phyloP scores from a whole-genome alignment of 2,888 invertebrate genomes.

The Lasius fuliginosus region DNA sequence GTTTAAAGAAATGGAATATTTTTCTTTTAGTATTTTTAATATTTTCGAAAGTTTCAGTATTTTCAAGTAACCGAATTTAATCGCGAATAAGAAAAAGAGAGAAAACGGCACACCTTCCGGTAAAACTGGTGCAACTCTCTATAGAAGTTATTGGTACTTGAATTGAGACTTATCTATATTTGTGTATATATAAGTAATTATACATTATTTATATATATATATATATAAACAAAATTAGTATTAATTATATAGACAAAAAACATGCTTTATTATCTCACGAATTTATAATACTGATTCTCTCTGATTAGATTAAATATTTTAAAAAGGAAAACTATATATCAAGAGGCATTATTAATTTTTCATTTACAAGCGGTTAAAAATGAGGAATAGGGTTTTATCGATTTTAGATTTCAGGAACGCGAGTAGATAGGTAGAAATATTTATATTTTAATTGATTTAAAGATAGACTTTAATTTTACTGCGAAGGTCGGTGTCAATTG shows the following conservation, averaged over 20 bases:
- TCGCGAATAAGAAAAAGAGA: not conserved
- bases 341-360: not conserved
- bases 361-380: not conserved
- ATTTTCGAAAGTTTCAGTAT: not conserved
- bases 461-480: not conserved
- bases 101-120: not conserved
- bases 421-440: not conserved
- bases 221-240: not conserved
- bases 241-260: not conserved
- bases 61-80: not conserved
- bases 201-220: not conserved
- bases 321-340: not conserved
- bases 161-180: too few relatives aligned
- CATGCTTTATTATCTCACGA: not conserved
- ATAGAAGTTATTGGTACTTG: too few relatives aligned
- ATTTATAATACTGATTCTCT: not conserved
- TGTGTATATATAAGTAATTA: too few relatives aligned
- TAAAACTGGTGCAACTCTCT: too few relatives aligned
- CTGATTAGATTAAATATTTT: not conserved
- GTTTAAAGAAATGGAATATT: not conserved
- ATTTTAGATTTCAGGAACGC: not conserved
- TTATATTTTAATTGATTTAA: not conserved
- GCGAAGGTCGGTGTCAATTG: not conserved
- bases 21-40: not conserved
- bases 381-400: not conserved